Percentiles rank a stretch among this genome's conserved stretches.
Conservation (phyloP, 2,888 invertebrate species). For the Cryptocephalus primarius region DNA sequence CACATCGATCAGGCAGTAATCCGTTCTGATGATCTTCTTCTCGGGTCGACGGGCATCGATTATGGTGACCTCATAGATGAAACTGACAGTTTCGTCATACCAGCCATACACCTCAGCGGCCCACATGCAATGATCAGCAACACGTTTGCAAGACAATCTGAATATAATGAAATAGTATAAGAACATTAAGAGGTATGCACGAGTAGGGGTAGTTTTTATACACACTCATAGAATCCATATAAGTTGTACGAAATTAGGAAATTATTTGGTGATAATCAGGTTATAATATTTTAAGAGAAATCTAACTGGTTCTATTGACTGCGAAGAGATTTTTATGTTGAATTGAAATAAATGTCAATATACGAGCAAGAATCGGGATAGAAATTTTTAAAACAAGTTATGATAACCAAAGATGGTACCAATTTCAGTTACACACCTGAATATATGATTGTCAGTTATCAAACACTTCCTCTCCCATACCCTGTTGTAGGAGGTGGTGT, state of each 20-base stretch:
- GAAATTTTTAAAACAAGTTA: no score
- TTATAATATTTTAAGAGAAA: no score
- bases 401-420: no score
- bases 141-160: constrained; percentile 21
- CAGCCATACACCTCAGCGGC: constrained; percentile 24
- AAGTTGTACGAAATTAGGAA: no score
- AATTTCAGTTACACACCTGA: constrained; percentile 16
- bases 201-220: no score
- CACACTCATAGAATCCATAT: no score
- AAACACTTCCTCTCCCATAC: constrained; percentile 19
- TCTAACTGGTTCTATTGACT: no score
- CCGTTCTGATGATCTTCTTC: constrained; percentile 23
- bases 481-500: constrained; percentile 9
- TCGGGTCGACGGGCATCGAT: constrained; percentile 23
- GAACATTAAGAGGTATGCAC: no score
- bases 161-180: constrained; percentile 14
- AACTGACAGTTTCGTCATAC: constrained; percentile 19
- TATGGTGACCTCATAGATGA: constrained; percentile 24
- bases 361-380: no score
- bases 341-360: no score
- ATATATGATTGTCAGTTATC: constrained; percentile 22
- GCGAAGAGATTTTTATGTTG: no score
- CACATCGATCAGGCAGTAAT: constrained; percentile 24
- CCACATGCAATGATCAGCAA: constrained; percentile 25
- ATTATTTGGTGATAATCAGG: no score